Evolutionary conservation across 2,113 vertebrate species (phyloP).

Genomic region (Campylorhamphus procurvoides): DNA sequence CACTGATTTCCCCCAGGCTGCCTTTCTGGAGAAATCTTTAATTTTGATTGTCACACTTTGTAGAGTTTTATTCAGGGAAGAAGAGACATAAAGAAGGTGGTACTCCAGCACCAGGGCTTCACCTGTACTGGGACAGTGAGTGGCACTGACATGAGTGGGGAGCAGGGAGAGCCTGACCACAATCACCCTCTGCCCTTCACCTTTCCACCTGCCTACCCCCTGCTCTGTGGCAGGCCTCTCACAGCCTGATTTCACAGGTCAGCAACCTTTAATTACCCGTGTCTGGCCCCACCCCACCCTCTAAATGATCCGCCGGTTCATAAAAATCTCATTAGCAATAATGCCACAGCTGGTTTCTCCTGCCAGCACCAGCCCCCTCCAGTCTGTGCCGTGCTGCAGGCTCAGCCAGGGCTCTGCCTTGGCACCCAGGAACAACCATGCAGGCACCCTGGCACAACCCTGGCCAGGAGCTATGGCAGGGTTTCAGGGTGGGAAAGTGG

Average conservation of each 20-base stretch:
- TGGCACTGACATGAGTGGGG: accelerated
- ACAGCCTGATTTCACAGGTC: constrained; percentile 69
- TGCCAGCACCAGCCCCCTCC: not conserved
- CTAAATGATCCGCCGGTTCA: not conserved
- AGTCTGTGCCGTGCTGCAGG: accelerated
- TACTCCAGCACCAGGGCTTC: not conserved
- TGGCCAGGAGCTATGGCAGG: not conserved
- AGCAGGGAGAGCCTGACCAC: not conserved
- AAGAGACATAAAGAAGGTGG: constrained; percentile 32
- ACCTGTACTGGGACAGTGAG: not conserved
- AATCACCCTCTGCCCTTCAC: not conserved
- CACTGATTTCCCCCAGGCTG: constrained; percentile 61
- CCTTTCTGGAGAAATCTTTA: constrained; percentile 62
- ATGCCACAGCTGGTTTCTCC: not conserved
- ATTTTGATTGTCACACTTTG: constrained; percentile 69
- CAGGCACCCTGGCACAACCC: too few species aligned
- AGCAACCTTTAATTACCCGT: constrained; percentile 57
- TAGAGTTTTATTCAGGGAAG: constrained; percentile 50
- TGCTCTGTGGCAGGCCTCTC: not conserved
- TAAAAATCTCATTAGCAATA: constrained; percentile 66
- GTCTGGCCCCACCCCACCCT: not conserved
- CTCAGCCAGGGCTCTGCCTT: not conserved
- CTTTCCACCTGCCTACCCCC: not conserved
- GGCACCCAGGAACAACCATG: not conserved
- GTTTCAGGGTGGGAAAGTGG: not conserved